Evolutionary conservation across 2,113 vertebrate species (phyloP), one percentile per base, ranked within the genome.

Genomic region (Xiphorhynchus elegans): DNA sequence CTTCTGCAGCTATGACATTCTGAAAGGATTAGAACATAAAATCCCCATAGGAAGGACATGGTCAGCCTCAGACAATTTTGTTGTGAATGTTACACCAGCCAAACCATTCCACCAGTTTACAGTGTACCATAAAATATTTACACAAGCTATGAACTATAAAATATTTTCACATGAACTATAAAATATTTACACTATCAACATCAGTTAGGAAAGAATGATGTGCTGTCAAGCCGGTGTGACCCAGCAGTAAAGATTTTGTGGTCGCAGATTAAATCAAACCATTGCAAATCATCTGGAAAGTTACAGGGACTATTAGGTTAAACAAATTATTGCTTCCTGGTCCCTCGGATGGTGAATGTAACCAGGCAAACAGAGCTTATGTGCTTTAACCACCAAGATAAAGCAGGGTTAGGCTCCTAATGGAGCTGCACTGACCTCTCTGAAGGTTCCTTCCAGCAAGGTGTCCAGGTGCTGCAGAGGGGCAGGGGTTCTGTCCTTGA

Each of bases 401-500:
- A 92, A 95, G 68, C 87, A 95, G 91, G 42, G 76, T 72, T 89
- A 94, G 74, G 74, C 66, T 94, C 70, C 73, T 81, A 95, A 90
- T 68, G 84, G 88, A 94, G 81, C 35, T 73, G 40, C 14, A 96
- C 98, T 98, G 88, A 99, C 99, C 98, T 99, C 99, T 95, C 98
- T 98, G 92, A 99, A 99, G 4, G 99, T 99, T 69, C 98, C 99
- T 68, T 99, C 99, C 90, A 99, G 97, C 92, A 99, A 98, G 7
- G 99, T 99, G 96, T 99, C 99, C 88, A 99, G 98, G 97, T 99
- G 99, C 93, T 99, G 99, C 55, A 99, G 98, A 1, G 99, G 99
- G 23, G 98, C 98, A 4, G 99, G 99, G 49, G 99, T 99, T 97
- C 99, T 99, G 97, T 99, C 99, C 96, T 99, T 99, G 96, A 99